A percentile compares a stretch with the other conserved stretches of the same genome.
Conservation (phyloP, 2,797 vertebrate species). For the Clamator glandarius region DNA sequence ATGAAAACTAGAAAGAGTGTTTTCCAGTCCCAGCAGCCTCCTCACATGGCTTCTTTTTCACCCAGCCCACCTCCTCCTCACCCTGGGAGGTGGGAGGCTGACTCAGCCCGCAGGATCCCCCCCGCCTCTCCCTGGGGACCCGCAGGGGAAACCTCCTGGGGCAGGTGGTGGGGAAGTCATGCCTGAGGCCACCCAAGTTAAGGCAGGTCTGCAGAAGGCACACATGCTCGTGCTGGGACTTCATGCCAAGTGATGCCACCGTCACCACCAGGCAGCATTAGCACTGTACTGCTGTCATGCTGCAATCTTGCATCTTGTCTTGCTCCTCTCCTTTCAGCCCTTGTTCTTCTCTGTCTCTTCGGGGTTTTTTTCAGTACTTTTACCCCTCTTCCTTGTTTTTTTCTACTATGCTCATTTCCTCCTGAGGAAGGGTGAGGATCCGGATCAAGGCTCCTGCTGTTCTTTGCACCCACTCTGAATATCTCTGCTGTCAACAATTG, state of each 20-base stretch:
- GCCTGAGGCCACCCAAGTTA: neutral
- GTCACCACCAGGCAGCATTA: neutral
- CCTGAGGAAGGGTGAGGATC: neutral
- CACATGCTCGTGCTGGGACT: rapidly evolving
- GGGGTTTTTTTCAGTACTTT: neutral
- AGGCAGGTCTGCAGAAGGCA: neutral
- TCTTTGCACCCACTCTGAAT: neutral
- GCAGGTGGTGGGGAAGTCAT: rapidly evolving
- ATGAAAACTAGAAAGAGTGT: slow-evolving; percentile 52
- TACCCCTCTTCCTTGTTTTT: neutral
- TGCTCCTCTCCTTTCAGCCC: neutral
- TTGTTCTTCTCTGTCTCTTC: neutral
- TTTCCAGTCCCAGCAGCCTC: neutral
- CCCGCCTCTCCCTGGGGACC: rapidly evolving
- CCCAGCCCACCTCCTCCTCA: neutral
- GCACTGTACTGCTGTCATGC: rapidly evolving
- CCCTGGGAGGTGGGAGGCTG: neutral
- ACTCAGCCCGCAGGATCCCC: neutral
- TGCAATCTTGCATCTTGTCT: neutral
- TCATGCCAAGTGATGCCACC: rapidly evolving
- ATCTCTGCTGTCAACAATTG: neutral
- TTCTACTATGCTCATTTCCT: neutral
- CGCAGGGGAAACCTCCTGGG: neutral
- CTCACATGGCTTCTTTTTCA: neutral
- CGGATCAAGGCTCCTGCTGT: rapidly evolving